Percentiles rank a stretch among this genome's conserved stretches.
These are phyloP conservation scores for Cactoblastis cactorum DNA, from an alignment of 2,888 invertebrate genomes.

Conservation along the genomic window DNA sequence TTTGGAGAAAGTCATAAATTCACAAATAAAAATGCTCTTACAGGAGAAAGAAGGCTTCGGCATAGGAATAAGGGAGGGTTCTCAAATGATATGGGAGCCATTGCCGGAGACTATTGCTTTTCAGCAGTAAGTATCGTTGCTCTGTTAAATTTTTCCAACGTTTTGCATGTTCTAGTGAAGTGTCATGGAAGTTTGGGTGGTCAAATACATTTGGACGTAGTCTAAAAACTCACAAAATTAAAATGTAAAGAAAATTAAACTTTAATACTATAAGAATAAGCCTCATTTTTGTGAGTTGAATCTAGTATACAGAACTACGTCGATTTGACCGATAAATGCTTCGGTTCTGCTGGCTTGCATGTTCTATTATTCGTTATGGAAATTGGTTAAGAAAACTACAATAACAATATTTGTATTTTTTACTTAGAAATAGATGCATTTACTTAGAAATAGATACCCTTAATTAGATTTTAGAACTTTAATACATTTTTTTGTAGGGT, in stretches of 20 bases:
- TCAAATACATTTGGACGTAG: too few relatives aligned
- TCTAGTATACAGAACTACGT: too few relatives aligned
- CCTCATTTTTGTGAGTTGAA: too few relatives aligned
- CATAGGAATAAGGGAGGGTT: slow-evolving; percentile 82
- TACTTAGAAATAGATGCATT: too few relatives aligned
- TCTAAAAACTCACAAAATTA: too few relatives aligned
- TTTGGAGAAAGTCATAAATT: too few relatives aligned
- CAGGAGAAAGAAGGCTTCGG: slow-evolving; percentile 86
- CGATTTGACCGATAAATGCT: slow-evolving; percentile 23
- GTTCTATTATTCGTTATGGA: slow-evolving; percentile 18
- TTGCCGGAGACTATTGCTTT: slow-evolving; percentile 55
- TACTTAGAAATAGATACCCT: too few relatives aligned
- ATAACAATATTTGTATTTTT: neutral
- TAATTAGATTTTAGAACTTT: neutral
- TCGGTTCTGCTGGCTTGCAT: slow-evolving; percentile 37
- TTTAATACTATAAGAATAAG: too few relatives aligned
- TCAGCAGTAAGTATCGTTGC: slow-evolving; percentile 45
- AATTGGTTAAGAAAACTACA: neutral
- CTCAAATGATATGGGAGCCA: slow-evolving; percentile 82
- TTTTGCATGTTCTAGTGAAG: slow-evolving; percentile 12
- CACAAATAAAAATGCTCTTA: slow-evolving; percentile 21
- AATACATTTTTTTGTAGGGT: too few relatives aligned
- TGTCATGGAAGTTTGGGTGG: slow-evolving; percentile 7
- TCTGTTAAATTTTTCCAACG: slow-evolving; percentile 11
- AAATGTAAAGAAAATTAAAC: too few relatives aligned